Conservation (phyloP, 2,888 invertebrate species). For the Brachypalpus laphriformis region DNA sequence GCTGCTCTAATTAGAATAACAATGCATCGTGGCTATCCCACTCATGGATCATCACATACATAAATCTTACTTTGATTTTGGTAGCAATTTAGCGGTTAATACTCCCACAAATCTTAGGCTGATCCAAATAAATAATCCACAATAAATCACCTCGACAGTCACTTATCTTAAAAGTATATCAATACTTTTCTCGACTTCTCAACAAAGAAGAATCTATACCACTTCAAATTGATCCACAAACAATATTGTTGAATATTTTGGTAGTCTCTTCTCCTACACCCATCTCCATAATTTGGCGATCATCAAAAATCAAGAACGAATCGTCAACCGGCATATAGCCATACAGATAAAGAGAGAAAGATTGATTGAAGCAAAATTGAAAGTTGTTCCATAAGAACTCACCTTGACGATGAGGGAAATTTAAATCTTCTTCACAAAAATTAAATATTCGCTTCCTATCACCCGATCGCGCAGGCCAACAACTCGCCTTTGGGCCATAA, state of each 20-base stretch:
- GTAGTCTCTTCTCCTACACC: background rate
- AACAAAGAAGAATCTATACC: background rate
- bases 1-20: background rate
- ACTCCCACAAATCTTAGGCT: background rate
- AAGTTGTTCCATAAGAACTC: slow-evolving; percentile 58
- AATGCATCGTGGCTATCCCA: background rate
- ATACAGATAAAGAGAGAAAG: background rate
- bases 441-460: slow-evolving; percentile 49
- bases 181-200: background rate
- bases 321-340: slow-evolving; percentile 11
- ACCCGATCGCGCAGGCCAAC: background rate
- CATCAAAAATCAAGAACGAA: background rate
- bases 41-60: background rate
- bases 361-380: slow-evolving; percentile 36
- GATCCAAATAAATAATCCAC: background rate
- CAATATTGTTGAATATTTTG: too few relatives aligned
- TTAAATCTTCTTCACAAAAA: slow-evolving; percentile 6
- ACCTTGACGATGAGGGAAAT: slow-evolving; percentile 56
- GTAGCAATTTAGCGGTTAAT: background rate
- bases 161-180: background rate
- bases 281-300: background rate
- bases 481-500: slow-evolving; percentile 4
- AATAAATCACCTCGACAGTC: background rate
- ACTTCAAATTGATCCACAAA: background rate
- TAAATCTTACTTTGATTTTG: background rate